Base-by-base conservation (phyloP, 2,888 invertebrate genomes). In the Pterostichus madidus region DNA sequence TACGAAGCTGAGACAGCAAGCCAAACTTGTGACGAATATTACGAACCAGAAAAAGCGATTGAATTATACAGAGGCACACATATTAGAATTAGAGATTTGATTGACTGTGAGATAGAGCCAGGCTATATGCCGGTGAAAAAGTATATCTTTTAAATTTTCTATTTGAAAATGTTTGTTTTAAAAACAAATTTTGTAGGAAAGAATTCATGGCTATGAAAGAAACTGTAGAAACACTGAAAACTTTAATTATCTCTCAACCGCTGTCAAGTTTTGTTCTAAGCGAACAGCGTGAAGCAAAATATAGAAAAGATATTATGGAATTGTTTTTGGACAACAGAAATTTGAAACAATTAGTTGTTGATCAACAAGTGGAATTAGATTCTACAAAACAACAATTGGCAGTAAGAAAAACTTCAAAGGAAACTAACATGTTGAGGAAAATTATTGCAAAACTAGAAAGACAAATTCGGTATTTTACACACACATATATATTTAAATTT, bases 391-490 rank as follows among this genome's bases (percentile, higher is more conserved):
- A 83, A 31, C 76, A 84, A 52, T 31, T 56, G 76, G 83, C 68
- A 81, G 52, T 80, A 6, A 82, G 85, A 52, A 49, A 68, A 44
- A 24, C 85, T 17, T 84, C 84, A 17, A 86, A 86, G 68, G 86
- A 86, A 80, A 84, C 85, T 79, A 85, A 73, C 0, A 84, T 86
- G 17, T 84, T 88, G 82, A 88, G 86, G 84, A 87, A 87, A 79
- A 88, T 88, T 59, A 86, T 88, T 46, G 84, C 87, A 5, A 88
- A 88, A 86, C 85, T 86, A 56, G 87, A 87, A 83, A 87, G 85
- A 77, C 85, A 85, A 83, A 84, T 87, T 46, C 86, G 86, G 86
- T 85, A 80, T 13, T 13, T 44, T 61, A 6, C 5, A n/a, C n/a
- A n/a, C 82, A 35, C 13, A 39, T 49, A 76, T 3, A 76, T 52